Conservation (phyloP, 2,113 vertebrate genomes). For the Lamprologus tigripictilis region DNA sequence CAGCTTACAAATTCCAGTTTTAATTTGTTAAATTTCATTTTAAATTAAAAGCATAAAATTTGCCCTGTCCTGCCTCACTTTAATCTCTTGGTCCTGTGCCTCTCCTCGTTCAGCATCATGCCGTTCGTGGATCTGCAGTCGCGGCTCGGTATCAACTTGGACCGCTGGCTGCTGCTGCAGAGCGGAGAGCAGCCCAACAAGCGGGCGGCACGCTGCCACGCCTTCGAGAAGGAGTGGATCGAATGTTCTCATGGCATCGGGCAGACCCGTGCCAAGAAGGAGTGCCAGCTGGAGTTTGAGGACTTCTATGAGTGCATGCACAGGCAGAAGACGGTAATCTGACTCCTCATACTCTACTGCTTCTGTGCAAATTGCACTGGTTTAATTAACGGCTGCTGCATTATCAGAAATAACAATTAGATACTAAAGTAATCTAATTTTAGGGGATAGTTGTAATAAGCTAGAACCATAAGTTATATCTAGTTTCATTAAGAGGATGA, state of each 20-base stretch:
- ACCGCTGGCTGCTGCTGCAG: constrained; percentile 75
- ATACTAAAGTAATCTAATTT: background rate
- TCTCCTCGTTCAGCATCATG: constrained; percentile 69
- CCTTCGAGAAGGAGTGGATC: constrained; percentile 93
- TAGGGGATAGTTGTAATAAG: background rate
- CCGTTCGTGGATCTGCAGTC: constrained; percentile 81
- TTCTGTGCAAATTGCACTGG: background rate
- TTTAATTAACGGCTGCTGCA: background rate
- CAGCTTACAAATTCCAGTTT: background rate
- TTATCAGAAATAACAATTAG: background rate
- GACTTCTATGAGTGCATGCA: constrained; percentile 87
- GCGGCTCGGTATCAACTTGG: constrained; percentile 76
- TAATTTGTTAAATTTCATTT: background rate
- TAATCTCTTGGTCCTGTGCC: background rate
- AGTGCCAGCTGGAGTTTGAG: constrained; percentile 83
- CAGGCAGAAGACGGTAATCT: constrained; percentile 74
- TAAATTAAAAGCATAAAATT: background rate
- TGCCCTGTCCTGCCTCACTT: rapidly evolving
- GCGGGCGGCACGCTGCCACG: constrained; percentile 71
- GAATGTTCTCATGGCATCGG: constrained; percentile 86
- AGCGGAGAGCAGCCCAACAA: constrained; percentile 73
- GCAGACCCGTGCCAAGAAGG: constrained; percentile 74
- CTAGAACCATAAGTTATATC: background rate
- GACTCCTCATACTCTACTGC: rapidly evolving
- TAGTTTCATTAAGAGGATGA: background rate